Evolutionary conservation across 2,888 invertebrate species (phyloP), one percentile per base, ranked within the genome.

Genomic region (Hyalella azteca): DNA sequence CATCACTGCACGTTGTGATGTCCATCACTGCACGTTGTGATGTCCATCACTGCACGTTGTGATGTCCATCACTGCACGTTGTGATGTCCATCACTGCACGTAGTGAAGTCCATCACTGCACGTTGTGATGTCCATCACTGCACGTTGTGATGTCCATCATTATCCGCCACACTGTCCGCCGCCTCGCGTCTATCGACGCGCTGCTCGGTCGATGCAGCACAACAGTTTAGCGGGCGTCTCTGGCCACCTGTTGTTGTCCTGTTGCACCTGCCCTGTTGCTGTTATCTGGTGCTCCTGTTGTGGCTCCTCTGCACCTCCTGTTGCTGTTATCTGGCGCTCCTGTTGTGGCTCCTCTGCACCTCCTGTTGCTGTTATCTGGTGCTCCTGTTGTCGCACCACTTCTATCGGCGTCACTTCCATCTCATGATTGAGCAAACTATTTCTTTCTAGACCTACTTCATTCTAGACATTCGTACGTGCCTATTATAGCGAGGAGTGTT

Each of bases 231-330:
- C 29, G 9, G 9, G 49, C 9, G 22, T 4, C 29, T 5, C 66
- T n/a, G 39, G 66, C 66, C 66, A 66, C 66, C 66, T 66, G 66
- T 66, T 66, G 66, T 32, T 7, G 66, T 39, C 3, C 15, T 59
- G 59, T 39, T 36, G 66, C 36, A 59, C 59, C 59, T 66, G 66
- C 66, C 39, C 36, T 9, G 11, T 15, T 66, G 19, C 66, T 66
- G 66, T 5, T 22, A 26, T 29, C 59, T 22, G 59, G 29, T 59
- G 32, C 32, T 59, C 29, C 59, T 29, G 59, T 22, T 60, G 36
- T 36, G 29, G 36, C 36, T 54, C 19, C 22, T 13, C n/a, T 32
- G 66, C 36, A 11, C 36, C 5, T 19, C 26, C 36, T 22, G 9
- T 39, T 66, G 36, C 36, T 36, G 66, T 29, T 29, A 22, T 54